Evolutionary conservation across 2,888 invertebrate species (phyloP).

Genomic region (Erpobdella octoculata): DNA sequence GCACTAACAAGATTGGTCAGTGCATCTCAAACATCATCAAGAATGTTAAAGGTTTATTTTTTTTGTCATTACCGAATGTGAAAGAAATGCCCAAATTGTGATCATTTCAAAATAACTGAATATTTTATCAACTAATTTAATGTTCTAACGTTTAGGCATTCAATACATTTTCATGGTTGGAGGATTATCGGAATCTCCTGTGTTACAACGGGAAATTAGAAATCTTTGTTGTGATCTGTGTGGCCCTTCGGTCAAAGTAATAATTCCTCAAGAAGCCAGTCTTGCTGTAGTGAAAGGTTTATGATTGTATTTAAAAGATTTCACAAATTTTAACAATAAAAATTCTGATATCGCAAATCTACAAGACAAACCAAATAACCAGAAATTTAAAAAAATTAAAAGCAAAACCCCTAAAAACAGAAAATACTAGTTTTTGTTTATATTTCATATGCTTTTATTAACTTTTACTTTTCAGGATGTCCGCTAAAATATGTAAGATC

Average conservation of each 20-base stretch:
- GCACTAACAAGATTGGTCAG: constrained; percentile 7
- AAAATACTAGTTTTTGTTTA: too few species aligned
- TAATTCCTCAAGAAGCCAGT: constrained; percentile 32
- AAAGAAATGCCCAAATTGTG: not conserved
- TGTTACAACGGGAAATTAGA: constrained; percentile 27
- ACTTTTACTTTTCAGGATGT: too few species aligned
- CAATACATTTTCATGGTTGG: constrained; percentile 30
- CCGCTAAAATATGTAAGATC: too few species aligned
- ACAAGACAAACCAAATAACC: too few species aligned
- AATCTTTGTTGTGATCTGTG: not conserved
- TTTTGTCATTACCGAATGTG: too few species aligned
- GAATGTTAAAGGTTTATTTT: constrained; percentile 18
- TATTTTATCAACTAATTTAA: not conserved
- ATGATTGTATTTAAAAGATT: not conserved
- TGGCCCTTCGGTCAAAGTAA: constrained; percentile 17
- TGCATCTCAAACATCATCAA: constrained; percentile 15
- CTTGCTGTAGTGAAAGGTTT: constrained; percentile 29
- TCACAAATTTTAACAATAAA: not conserved
- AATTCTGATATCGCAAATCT: not conserved
- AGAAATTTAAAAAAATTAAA: too few species aligned
- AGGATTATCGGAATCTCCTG: constrained; percentile 27
- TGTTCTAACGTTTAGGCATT: constrained; percentile 5
- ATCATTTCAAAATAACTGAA: not conserved
- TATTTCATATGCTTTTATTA: too few species aligned
- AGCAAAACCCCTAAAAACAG: too few species aligned